Base-by-base conservation (phyloP, 2,113 vertebrate genomes). In the Dipodomys stephensi region DNA sequence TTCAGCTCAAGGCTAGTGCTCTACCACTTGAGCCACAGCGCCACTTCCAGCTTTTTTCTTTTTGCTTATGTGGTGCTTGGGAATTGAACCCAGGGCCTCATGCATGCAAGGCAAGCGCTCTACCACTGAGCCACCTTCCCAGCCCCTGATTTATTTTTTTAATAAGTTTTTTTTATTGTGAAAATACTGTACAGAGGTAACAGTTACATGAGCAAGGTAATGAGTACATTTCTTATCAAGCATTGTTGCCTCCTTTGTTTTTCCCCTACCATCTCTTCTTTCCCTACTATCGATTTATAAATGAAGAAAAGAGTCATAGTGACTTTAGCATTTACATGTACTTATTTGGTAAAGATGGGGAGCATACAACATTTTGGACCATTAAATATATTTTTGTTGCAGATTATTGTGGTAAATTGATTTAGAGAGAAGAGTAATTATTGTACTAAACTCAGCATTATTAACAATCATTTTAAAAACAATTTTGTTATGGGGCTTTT, bases 291-390 rank as follows among this genome's bases (percentile, higher is more conserved):
- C 83, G 46, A 74, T 67, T 60, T 53, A 57, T 46, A 84, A 91
- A 74, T 44, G 64, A 96, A 6, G 77, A 77, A 83, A 30, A 81
- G 22, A 83, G 28, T 20, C 22, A 0, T 27, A 72, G 3, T 57
- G 27, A 91, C 60, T 89, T 65, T 2, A 71, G 32, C 62, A 83
- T 90, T 94, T 96, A 85, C 16, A 64, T 30, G 27, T 57, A 72
- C 11, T 76, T 30, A 44, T 85, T 90, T 7, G 27, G 92, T 95
- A 65, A 89, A 49, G 62, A 60, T 87, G 65, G 92, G 9, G 60
- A 39, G 84, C 25, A 16, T 90, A 0, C 49, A 93, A 23, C 18
- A 44, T 88, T 91, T 93, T 46, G n/a, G 16, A 30, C n/a, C 28
- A 73, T 7, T 62, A 25, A 44, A 25, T 13, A 28, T 74, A 73